These are phyloP conservation scores for Perca flavescens DNA, from an alignment of 2,113 vertebrate species.

Conservation along the genomic window DNA sequence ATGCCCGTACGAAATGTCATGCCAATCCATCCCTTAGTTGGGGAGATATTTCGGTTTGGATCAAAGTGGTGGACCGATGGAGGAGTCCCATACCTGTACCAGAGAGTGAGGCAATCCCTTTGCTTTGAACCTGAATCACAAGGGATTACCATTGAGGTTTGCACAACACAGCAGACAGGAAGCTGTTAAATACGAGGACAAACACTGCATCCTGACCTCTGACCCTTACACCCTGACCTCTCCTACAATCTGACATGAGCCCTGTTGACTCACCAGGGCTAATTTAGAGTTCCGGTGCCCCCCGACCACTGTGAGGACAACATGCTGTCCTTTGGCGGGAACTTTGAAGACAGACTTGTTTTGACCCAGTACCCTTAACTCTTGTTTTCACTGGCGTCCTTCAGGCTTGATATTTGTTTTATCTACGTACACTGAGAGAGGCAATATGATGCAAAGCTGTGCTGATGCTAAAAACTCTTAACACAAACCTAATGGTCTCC, in stretches of 20 bases:
- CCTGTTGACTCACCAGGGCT: conserved; percentile 67
- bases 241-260: conserved; percentile 72
- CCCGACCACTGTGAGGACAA: conserved; percentile 64
- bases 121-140: conserved; percentile 69
- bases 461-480: neutral
- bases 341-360: conserved; percentile 42
- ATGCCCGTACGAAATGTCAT: neutral
- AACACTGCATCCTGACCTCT: conserved; percentile 71
- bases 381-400: neutral
- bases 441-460: neutral
- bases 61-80: neutral
- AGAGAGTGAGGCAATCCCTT: conserved; percentile 32
- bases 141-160: conserved; percentile 71
- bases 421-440: neutral
- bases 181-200: conserved; percentile 78
- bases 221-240: conserved; percentile 76
- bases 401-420: neutral
- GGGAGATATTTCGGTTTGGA: neutral
- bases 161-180: conserved; percentile 73
- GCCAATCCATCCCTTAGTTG: neutral
- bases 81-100: conserved; percentile 42
- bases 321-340: conserved; percentile 50
- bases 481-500: neutral
- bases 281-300: conserved; percentile 77
- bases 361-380: conserved; percentile 5